Percentiles rank a stretch among this genome's conserved stretches.
Conservation (phyloP, 1,140 invertebrate species). For the Hirudo medicinalis region DNA sequence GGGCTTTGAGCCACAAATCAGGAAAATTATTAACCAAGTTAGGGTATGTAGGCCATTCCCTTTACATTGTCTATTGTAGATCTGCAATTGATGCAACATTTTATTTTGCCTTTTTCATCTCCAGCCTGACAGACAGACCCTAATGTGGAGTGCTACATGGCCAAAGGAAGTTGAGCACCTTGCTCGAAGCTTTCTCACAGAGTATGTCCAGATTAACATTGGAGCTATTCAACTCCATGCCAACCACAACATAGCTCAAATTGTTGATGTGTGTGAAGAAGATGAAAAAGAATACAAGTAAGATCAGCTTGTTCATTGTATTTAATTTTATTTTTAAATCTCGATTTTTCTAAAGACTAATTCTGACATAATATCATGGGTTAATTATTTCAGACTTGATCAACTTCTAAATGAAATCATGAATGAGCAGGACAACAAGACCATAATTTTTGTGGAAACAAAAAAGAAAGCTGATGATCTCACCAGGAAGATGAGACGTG, state of each 20-base stretch:
- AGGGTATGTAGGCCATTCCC: slow-evolving; percentile 67
- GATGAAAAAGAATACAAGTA: slow-evolving; percentile 36
- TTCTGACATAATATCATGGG: neutral
- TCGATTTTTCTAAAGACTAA: too few species aligned
- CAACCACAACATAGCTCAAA: slow-evolving; percentile 92
- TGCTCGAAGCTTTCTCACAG: slow-evolving; percentile 79
- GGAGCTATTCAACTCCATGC: slow-evolving; percentile 79
- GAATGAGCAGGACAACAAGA: slow-evolving; percentile 80
- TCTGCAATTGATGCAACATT: too few species aligned
- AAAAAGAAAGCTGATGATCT: slow-evolving; percentile 73
- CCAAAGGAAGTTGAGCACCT: slow-evolving; percentile 85
- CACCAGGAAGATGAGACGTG: slow-evolving; percentile 18
- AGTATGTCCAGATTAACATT: slow-evolving; percentile 86
- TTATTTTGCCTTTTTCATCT: too few species aligned
- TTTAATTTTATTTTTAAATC: too few species aligned
- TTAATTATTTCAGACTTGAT: slow-evolving; percentile 51
- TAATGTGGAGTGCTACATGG: slow-evolving; percentile 99
- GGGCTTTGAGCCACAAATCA: slow-evolving; percentile 97
- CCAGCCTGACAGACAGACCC: slow-evolving; percentile 70
- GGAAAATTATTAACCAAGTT: slow-evolving; percentile 90
- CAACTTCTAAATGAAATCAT: slow-evolving; percentile 76
- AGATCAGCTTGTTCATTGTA: slow-evolving; percentile 14
- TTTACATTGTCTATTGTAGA: neutral
- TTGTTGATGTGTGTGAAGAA: slow-evolving; percentile 76
- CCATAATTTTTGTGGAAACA: slow-evolving; percentile 93